A percentile compares a stretch with the other conserved stretches of the same genome.
Conservation (phyloP, 2,888 invertebrate genomes). For the Xestia xanthographa region DNA sequence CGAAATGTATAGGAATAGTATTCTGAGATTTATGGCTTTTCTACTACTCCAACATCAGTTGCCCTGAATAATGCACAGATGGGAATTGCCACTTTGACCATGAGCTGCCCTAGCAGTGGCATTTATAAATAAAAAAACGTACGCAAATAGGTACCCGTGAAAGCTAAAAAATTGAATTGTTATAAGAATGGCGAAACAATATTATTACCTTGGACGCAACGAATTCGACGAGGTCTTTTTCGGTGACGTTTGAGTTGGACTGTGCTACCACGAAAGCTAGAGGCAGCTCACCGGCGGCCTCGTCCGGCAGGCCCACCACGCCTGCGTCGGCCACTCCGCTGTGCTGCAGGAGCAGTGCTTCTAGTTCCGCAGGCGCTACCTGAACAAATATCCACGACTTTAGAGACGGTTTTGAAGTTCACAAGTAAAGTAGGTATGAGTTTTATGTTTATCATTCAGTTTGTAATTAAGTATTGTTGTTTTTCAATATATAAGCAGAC, state of each 20-base stretch:
- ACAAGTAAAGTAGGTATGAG: background rate
- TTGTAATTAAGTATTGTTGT: background rate
- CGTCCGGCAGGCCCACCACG: constrained; percentile 95
- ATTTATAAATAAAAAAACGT: background rate
- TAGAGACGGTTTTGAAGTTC: background rate
- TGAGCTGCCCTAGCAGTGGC: background rate
- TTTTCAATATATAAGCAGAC: background rate
- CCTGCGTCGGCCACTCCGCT: constrained; percentile 94
- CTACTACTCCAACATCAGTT: background rate
- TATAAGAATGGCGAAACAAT: background rate
- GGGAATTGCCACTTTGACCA: background rate
- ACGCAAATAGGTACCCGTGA: background rate
- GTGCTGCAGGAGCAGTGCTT: constrained; percentile 94
- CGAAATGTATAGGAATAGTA: no score
- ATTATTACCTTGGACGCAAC: constrained; percentile 84
- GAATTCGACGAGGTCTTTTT: constrained; percentile 90
- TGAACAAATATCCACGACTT: constrained; percentile 68
- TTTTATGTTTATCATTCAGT: background rate
- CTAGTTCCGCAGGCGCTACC: constrained; percentile 96
- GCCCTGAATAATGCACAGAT: background rate
- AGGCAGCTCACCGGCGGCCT: constrained; percentile 94
- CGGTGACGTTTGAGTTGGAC: constrained; percentile 86
- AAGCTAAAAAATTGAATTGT: background rate
- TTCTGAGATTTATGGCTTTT: no score
- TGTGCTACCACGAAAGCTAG: constrained; percentile 94